These are phyloP conservation scores for Nymphalis io DNA, from an alignment of 1,140 invertebrate genomes.

Conservation along the genomic window DNA sequence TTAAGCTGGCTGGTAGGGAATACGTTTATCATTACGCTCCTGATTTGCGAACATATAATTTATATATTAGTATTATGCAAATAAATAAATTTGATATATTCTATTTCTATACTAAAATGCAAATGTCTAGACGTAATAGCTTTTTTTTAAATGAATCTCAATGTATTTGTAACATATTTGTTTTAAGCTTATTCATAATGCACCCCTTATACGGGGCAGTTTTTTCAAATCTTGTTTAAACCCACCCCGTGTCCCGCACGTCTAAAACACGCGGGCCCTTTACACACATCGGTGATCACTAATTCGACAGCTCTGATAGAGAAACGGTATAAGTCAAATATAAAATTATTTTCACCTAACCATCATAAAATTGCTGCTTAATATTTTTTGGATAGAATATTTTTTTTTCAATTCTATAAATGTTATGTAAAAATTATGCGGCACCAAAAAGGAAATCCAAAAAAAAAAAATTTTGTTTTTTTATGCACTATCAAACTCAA, in stretches of 20 bases:
- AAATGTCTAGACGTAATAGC: neutral
- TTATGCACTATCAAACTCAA: neutral
- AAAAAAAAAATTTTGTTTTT: too few species aligned
- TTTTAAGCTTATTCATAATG: conserved; percentile 28
- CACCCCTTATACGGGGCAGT: conserved; percentile 28
- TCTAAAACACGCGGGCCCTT: conserved; percentile 58
- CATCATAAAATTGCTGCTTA: neutral
- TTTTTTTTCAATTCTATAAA: too few species aligned
- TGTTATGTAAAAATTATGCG: too few species aligned
- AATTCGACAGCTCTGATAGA: conserved; percentile 47
- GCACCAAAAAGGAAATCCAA: too few species aligned
- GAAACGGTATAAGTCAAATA: conserved; percentile 52
- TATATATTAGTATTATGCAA: too few species aligned
- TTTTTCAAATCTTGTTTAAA: conserved; percentile 60
- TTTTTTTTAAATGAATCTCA: neutral
- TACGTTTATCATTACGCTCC: too few species aligned
- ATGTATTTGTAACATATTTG: conserved; percentile 14
- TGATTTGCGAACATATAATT: too few species aligned
- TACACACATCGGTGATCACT: conserved; percentile 67
- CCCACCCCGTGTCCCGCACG: conserved; percentile 38
- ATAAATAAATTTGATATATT: too few species aligned
- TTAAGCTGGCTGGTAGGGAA: too few species aligned
- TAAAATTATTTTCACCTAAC: neutral
- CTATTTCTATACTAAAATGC: too few species aligned
- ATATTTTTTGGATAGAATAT: too few species aligned